These are phyloP conservation scores for Tragelaphus imberbis DNA, from an alignment of 2,113 vertebrate species.

Conservation along the genomic window DNA sequence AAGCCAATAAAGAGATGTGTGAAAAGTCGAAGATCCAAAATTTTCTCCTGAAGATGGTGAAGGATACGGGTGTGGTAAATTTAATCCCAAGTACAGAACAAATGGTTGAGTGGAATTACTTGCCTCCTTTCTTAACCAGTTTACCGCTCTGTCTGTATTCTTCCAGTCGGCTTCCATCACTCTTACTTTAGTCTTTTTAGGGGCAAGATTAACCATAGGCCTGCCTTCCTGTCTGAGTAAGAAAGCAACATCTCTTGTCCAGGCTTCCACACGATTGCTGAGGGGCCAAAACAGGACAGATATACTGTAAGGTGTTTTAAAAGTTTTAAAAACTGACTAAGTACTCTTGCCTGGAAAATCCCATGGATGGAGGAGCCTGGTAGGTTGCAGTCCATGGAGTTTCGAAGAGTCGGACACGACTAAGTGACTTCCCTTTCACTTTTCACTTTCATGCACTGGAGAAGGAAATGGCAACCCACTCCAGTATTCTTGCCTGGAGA, in stretches of 20 bases:
- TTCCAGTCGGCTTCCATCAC: conserved; percentile 90
- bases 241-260: conserved; percentile 93
- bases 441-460: no score
- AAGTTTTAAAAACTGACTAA: neutral
- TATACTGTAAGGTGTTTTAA: neutral
- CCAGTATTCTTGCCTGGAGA: no score
- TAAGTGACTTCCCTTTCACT: no score
- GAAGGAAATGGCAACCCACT: no score
- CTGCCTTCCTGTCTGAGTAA: conserved; percentile 93
- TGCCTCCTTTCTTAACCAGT: conserved; percentile 88
- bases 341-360: no score
- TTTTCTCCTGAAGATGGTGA: conserved; percentile 89
- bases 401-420: rapidly evolving
- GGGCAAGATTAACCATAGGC: conserved; percentile 86
- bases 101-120: conserved; percentile 83
- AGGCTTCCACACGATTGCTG: conserved; percentile 97
- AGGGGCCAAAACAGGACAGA: conserved; percentile 33
- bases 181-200: conserved; percentile 81
- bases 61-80: conserved; percentile 94
- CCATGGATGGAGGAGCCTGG: no score
- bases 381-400: no score
- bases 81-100: conserved; percentile 93
- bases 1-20: conserved; percentile 94
- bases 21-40: conserved; percentile 94
- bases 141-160: conserved; percentile 83